phyloP scores from a whole-genome alignment of 2,113 vertebrate species.

The Pyrgilauda ruficollis region DNA sequence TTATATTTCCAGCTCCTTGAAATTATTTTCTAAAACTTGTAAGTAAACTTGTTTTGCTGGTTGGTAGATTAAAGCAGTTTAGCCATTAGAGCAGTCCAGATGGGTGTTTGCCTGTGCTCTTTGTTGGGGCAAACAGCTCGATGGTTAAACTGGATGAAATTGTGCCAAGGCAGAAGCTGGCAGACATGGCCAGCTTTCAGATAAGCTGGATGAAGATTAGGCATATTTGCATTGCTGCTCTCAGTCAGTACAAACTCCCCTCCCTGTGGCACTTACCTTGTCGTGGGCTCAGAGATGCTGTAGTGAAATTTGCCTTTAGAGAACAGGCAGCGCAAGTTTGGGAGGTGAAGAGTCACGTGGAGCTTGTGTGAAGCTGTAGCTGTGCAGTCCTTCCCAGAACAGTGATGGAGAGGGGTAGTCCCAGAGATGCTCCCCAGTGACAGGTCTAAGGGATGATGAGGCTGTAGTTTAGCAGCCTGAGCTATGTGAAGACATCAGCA shows the following conservation, averaged over 20 bases:
- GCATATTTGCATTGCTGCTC: background rate
- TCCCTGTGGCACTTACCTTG: background rate
- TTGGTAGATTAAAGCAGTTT: background rate
- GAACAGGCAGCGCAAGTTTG: accelerated
- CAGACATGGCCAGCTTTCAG: background rate
- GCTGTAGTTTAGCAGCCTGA: background rate
- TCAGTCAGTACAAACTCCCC: background rate
- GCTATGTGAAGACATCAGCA: background rate
- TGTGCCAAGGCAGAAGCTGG: background rate
- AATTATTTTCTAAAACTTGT: background rate
- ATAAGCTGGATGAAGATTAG: background rate
- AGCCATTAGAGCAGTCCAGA: background rate
- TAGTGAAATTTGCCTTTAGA: background rate
- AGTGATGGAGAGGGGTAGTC: background rate
- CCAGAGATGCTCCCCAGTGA: background rate
- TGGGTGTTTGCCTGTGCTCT: background rate
- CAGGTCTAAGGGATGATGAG: background rate
- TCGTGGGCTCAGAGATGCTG: background rate
- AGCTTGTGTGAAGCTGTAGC: background rate
- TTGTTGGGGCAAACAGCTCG: background rate
- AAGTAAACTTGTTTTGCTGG: background rate
- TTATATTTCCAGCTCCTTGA: background rate
- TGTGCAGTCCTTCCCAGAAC: background rate
- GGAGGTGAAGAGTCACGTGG: background rate
- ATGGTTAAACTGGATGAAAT: background rate